Evolutionary conservation across 2,113 vertebrate species (phyloP).

Genomic region (Ophiodon elongatus): DNA sequence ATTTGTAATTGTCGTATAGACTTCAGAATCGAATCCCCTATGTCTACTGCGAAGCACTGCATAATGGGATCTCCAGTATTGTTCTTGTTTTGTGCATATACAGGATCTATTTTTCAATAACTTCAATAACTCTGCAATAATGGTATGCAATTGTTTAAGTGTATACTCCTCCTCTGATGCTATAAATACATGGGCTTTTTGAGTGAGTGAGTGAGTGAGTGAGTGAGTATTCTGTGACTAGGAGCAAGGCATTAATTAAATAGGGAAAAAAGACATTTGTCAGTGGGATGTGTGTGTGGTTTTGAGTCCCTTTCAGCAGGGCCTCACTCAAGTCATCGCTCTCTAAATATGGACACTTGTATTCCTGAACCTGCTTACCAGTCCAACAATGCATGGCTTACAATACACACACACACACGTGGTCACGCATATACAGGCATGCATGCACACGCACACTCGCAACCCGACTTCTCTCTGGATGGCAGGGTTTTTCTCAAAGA

Average conservation of each 20-base stretch:
- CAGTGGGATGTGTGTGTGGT: background rate
- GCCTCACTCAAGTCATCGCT: background rate
- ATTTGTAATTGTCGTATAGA: background rate
- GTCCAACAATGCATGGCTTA: conserved; percentile 13
- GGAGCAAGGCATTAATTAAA: background rate
- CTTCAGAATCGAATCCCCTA: background rate
- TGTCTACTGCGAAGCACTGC: background rate
- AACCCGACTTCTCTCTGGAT: conserved; percentile 8
- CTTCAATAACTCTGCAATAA: background rate
- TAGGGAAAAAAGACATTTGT: background rate
- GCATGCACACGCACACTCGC: background rate
- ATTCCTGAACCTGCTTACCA: conserved; percentile 24
- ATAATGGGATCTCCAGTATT: background rate
- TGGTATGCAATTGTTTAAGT: background rate
- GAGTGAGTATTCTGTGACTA: background rate
- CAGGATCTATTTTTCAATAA: background rate
- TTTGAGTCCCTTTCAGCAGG: conserved; percentile 31
- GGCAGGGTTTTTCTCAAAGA: conserved; percentile 31
- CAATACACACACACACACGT: conserved; percentile 3
- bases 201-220: background rate
- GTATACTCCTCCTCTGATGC: background rate
- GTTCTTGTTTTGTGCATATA: background rate
- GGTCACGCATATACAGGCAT: background rate
- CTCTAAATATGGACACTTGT: conserved; percentile 39
- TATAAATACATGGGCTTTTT: background rate